Percentiles rank a stretch among this genome's conserved stretches.
These are phyloP conservation scores for Polia nebulosa DNA, from an alignment of 2,888 invertebrate genomes.

Conservation along the genomic window DNA sequence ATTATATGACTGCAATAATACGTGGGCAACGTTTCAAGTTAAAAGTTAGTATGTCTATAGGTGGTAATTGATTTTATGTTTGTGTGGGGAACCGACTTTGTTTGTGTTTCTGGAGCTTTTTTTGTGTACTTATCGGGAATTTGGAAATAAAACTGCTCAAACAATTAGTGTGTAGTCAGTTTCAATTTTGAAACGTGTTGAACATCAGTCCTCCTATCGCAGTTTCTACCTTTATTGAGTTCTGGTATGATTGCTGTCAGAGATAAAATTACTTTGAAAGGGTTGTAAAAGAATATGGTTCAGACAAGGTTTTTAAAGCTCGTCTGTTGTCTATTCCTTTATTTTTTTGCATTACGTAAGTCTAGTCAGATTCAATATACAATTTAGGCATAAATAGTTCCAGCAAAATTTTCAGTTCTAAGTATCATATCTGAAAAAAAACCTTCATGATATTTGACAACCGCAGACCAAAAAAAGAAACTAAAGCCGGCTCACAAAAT, in stretches of 20 bases:
- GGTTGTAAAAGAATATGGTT: neutral
- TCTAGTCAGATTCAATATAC: neutral
- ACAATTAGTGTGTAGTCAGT: neutral
- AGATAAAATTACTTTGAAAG: neutral
- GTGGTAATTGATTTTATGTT: slow-evolving; percentile 56
- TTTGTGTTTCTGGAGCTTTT: slow-evolving; percentile 14
- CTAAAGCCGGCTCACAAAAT: slow-evolving; percentile 8
- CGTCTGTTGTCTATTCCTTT: neutral
- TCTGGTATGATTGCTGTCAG: neutral
- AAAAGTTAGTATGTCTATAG: slow-evolving; percentile 40
- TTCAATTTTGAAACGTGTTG: neutral
- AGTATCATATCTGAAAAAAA: neutral
- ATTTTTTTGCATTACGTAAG: neutral
- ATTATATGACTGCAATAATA: slow-evolving; percentile 57
- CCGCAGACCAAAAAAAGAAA: slow-evolving; percentile 1
- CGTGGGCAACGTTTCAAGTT: slow-evolving; percentile 55
- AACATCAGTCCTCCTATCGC: neutral
- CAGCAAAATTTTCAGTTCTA: too few species aligned
- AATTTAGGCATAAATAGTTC: neutral
- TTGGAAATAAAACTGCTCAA: slow-evolving; percentile 5
- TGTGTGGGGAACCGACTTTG: slow-evolving; percentile 21
- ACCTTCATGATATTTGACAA: neutral
- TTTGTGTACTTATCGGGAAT: neutral
- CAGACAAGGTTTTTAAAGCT: neutral
- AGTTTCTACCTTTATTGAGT: neutral